Evolutionary conservation across 2,888 invertebrate species (phyloP), one percentile per base, ranked within the genome.

Genomic region (Monopis laevigella): DNA sequence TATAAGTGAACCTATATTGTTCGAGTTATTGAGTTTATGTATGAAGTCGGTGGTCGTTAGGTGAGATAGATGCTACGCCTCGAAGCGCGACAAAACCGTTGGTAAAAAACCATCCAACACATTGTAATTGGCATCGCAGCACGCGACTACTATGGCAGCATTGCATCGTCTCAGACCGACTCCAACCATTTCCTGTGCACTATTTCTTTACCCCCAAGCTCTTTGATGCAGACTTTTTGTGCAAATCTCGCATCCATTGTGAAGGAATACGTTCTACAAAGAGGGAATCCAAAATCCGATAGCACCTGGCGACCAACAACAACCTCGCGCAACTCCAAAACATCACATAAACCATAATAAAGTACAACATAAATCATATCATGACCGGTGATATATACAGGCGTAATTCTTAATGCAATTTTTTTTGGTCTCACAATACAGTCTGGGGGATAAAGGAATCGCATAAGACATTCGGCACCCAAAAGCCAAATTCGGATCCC

Each of bases 391-490:
- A 62, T 64, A 68, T 70, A 73, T 74, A 78, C 65, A 62, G 64
- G 57, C 59, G 55, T 65, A 65, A 73, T 72, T 69, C 59, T 58
- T 56, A 58, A 65, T 58, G 58, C 56, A 53, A 54, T 59, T 56
- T 14, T 16, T 51, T 54, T 48, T 49, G 54, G 52, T 51, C 51
- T 54, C 57, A 71, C 69, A 73, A 71, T 65, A 54, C 56, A 49
- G 54, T 59, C 59, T 56, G 52, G 52, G 52, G 48, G 49, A 57
- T 52, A 54, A 49, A 70, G 70, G 38, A 65, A 58, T 36, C 36
- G 55, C 56, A 56, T 60, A 61, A 74, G 73, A 77, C 71, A 72
- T 70, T 71, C 70, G 69, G 70, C 72, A 68, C 71, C 73, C 68
- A 67, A 65, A 71, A 62, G 66, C 63, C 65, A 68, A 67, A 72